Conservation (phyloP, 2,113 vertebrate genomes). For the Phodopus roborovskii region DNA sequence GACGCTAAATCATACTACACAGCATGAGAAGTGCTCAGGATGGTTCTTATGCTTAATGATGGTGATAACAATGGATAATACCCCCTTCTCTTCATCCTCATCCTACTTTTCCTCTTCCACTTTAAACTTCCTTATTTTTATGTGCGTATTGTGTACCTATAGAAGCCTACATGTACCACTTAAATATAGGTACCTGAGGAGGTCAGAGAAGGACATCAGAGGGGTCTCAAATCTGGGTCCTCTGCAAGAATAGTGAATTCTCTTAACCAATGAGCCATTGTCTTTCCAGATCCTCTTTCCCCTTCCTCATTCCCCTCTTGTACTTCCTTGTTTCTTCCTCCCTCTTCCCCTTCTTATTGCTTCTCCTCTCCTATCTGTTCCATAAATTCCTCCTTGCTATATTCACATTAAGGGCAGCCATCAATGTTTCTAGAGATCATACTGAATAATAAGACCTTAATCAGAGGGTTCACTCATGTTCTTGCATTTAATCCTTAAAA, state of each 20-base stretch:
- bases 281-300: not conserved
- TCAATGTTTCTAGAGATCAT: not conserved
- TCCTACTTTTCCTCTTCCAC: no score
- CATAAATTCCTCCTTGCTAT: not conserved
- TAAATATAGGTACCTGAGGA: not conserved
- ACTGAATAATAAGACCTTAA: not conserved
- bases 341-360: not conserved
- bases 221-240: not conserved
- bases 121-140: not conserved
- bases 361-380: not conserved
- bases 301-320: fast-evolving
- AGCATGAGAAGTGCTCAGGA: not conserved
- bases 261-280: no score
- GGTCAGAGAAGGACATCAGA: not conserved
- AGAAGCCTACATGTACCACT: not conserved
- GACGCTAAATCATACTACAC: not conserved
- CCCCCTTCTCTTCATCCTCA: no score
- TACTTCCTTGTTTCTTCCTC: no score
- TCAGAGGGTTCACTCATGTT: not conserved
- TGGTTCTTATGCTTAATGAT: not conserved
- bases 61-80: no score
- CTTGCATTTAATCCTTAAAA: constrained; percentile 16
- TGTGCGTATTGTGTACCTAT: not conserved
- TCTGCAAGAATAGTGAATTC: not conserved
- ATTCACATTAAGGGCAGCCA: not conserved